Percentiles rank a stretch among this genome's conserved stretches.
Conservation (phyloP, 92 coral and sea anemone species). For the Umimayanthus chanpuru region DNA sequence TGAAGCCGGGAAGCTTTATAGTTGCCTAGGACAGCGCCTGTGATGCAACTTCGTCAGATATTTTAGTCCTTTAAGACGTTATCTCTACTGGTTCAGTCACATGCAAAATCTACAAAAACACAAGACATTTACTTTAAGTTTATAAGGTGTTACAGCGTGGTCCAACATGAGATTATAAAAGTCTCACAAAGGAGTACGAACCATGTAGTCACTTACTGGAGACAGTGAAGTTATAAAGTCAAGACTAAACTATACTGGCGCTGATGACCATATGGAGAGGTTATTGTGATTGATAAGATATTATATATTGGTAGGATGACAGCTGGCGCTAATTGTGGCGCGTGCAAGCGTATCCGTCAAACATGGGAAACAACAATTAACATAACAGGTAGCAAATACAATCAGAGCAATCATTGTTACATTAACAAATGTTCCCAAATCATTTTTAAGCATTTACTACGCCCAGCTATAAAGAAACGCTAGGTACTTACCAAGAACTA, state of each 20-base stretch:
- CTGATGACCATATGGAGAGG: no score
- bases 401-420: not conserved
- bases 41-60: not conserved
- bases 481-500: not conserved
- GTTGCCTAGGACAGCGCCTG: not conserved
- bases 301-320: slow-evolving; percentile 1
- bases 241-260: no score
- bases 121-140: not conserved
- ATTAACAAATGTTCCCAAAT: not conserved
- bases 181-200: not conserved
- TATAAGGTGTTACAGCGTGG: not conserved
- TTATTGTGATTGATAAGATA: no score
- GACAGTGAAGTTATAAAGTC: no score
- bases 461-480: not conserved
- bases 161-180: not conserved
- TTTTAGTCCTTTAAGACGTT: not conserved
- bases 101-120: slow-evolving; percentile 5
- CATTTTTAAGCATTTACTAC: not conserved
- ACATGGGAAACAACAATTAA: not conserved
- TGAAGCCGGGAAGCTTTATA: not conserved
- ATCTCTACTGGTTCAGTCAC: not conserved
- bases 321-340: not conserved
- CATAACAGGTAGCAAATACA: not conserved
- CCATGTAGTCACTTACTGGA: no score
- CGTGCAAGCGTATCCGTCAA: slow-evolving; percentile 8